A percentile compares a stretch with the other conserved stretches of the same genome.
phyloP scores from a whole-genome alignment of 2,888 invertebrate genomes.

The Plebejus melissa region DNA sequence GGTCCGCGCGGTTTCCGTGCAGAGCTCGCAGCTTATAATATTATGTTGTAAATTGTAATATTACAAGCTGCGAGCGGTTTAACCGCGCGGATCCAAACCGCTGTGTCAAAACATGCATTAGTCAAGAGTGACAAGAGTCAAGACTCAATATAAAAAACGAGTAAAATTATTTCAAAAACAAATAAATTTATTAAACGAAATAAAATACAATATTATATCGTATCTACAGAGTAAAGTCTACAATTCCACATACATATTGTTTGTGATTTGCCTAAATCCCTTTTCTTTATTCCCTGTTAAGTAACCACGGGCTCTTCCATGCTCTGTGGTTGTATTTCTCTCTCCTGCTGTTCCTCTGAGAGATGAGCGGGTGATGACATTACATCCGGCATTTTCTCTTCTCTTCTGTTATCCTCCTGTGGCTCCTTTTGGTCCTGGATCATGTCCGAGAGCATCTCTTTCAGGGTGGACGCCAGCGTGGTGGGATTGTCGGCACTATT shows the following conservation, averaged over 20 bases:
- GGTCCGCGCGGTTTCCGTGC: no score
- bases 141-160: neutral
- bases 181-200: neutral
- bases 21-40: no score
- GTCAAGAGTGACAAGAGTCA: no score
- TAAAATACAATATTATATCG: neutral
- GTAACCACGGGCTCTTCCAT: neutral
- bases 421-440: conserved; percentile 49
- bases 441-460: conserved; percentile 66
- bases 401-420: neutral
- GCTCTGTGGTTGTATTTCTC: conserved; percentile 1
- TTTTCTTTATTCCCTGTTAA: neutral
- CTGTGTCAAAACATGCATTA: no score
- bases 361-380: conserved; percentile 36
- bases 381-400: conserved; percentile 29
- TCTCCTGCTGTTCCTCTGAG: conserved; percentile 22
- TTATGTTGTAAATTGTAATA: no score
- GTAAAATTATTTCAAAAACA: neutral
- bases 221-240: neutral
- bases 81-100: no score
- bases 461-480: conserved; percentile 60
- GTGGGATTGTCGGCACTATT: conserved; percentile 67
- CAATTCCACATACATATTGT: neutral
- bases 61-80: no score
- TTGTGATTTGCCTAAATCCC: neutral